Evolutionary conservation across 2,113 vertebrate species (phyloP), one percentile per base, ranked within the genome.

Genomic region (Dasyprocta punctata): DNA sequence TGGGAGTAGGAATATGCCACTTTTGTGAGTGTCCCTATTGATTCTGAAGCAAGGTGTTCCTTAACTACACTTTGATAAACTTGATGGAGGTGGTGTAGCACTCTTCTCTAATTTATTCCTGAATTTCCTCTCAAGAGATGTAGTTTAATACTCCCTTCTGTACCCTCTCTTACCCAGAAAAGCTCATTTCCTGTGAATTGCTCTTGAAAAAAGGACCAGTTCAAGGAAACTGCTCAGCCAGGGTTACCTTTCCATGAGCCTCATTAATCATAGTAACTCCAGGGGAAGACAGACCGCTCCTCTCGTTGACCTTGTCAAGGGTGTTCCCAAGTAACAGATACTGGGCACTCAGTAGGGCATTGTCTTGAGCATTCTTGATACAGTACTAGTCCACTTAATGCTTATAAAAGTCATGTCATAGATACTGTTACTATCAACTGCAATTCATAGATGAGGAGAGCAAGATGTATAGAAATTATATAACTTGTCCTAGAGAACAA

Each of bases 191-290:
- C 54, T 96, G 49, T 80, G 81, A 93, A 6, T 95, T 85, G 88
- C 80, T 97, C 94, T 96, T 86, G 61, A 75, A 94, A 84, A 95
- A 97, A 96, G 93, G 67, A 85, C 69, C 90, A 89, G 52, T 12
- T 61, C 77, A 89, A 54, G 63, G 61, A 96, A 95, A 38, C 41
- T 69, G 52, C 73, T 85, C 95, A 95, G 65, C 65, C 44, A 22
- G 93, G 81, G 84, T 96, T 92, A 92, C 95, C 89, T 92, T 87
- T 81, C 38, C 33, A 5, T 47, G 61, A 81, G 63, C 89, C 89
- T 89, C 94, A 95, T 96, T 96, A 96, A 97, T 97, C 93, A 96
- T 20, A 65, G 81, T 16, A 65, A 69, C 86, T 96, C 78, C n/a
- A 16, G 30, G 41, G 47, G 86, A 96, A 84, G 58, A 78, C 54